phyloP scores from a whole-genome alignment of 1,140 invertebrate species.

The Drosophila nikananu region DNA sequence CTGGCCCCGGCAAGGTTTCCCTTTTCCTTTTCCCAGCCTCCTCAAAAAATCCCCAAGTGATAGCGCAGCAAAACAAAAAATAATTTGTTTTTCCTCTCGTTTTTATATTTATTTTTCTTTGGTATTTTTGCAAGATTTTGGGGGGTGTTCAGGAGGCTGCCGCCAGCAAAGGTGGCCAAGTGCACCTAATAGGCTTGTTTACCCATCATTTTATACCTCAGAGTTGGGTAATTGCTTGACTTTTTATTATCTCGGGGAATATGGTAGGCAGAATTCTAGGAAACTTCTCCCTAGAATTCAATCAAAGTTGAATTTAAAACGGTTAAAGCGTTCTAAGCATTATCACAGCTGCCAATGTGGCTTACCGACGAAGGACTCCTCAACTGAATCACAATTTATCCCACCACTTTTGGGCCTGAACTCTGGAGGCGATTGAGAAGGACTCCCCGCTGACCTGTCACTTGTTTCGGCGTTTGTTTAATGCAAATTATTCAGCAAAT shows the following conservation, averaged over 20 bases:
- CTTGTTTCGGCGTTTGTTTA: slow-evolving; percentile 29
- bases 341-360: neutral
- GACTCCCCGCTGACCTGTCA: slow-evolving; percentile 8
- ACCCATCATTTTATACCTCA: slow-evolving; percentile 4
- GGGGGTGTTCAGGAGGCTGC: slow-evolving; percentile 29
- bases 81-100: slow-evolving; percentile 39
- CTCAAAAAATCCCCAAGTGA: neutral
- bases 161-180: slow-evolving; percentile 22
- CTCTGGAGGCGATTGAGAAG: neutral
- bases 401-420: no score
- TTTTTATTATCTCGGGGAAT: neutral
- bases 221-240: neutral
- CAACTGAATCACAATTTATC: slow-evolving; percentile 10
- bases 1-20: slow-evolving; percentile 15
- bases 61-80: slow-evolving; percentile 33
- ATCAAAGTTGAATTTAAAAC: neutral
- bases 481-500: slow-evolving; percentile 54
- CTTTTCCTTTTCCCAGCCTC: neutral
- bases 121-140: slow-evolving; percentile 36
- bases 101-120: slow-evolving; percentile 6
- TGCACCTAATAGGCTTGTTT: slow-evolving; percentile 44
- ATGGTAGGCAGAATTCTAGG: neutral
- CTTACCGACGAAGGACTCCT: neutral
- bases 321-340: neutral
- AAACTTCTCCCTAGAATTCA: neutral